Evolutionary conservation across 2,888 invertebrate genomes (phyloP).

Genomic region (Eucera pruinosa): DNA sequence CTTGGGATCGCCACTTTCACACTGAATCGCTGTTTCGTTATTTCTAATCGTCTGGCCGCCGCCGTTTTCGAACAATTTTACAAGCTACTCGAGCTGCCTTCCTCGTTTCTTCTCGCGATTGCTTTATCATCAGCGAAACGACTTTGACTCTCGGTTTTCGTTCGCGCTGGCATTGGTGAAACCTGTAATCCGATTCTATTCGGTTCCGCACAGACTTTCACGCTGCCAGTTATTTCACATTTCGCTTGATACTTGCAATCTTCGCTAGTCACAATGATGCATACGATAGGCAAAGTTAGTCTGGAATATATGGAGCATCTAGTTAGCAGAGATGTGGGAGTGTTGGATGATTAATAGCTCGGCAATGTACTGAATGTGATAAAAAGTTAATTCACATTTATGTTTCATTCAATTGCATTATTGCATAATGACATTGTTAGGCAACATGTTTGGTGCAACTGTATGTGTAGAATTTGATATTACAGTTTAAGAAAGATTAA

Average conservation of each 20-base stretch:
- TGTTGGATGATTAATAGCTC: too few relatives aligned
- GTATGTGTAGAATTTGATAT: too few relatives aligned
- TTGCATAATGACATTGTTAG: too few relatives aligned
- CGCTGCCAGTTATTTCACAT: slow-evolving; percentile 25
- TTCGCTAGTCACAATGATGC: background rate
- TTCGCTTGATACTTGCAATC: background rate
- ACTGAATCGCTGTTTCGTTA: slow-evolving; percentile 6
- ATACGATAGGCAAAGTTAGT: too few relatives aligned
- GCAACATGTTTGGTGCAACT: too few relatives aligned
- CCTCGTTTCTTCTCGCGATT: slow-evolving; percentile 9
- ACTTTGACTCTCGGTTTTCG: slow-evolving; percentile 22
- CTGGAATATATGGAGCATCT: too few relatives aligned
- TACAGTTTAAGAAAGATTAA: too few relatives aligned
- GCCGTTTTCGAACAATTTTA: background rate
- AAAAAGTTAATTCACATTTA: too few relatives aligned
- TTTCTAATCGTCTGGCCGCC: slow-evolving; percentile 4
- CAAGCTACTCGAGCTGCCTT: slow-evolving; percentile 11
- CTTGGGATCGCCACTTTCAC: slow-evolving; percentile 5
- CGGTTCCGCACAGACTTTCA: slow-evolving; percentile 32
- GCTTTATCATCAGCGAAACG: slow-evolving; percentile 25
- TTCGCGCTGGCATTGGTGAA: slow-evolving; percentile 19
- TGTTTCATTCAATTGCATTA: too few relatives aligned
- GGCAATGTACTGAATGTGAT: too few relatives aligned
- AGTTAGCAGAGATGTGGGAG: too few relatives aligned
- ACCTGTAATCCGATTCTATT: slow-evolving; percentile 23